phyloP scores from a whole-genome alignment of 2,888 invertebrate genomes.

The Eupsilia transversa region DNA sequence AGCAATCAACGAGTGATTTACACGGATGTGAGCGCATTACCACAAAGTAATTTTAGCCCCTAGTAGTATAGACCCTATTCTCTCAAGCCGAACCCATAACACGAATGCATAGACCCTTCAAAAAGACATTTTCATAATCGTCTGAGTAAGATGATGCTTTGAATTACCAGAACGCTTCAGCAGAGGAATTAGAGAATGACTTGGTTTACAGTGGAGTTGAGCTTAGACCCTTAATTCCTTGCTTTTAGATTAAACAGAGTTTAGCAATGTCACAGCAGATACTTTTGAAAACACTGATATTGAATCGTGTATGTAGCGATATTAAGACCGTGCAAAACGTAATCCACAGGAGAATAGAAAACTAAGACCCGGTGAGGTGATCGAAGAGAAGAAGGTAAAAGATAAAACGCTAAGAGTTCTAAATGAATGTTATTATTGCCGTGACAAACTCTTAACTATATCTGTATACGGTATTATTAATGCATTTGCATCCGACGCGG shows the following conservation, averaged over 20 bases:
- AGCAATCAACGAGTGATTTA: slow-evolving; percentile 68
- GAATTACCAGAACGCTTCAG: slow-evolving; percentile 80
- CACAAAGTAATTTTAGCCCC: slow-evolving; percentile 73
- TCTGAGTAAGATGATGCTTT: slow-evolving; percentile 83
- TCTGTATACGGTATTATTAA: slow-evolving; percentile 84
- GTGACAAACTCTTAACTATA: slow-evolving; percentile 87
- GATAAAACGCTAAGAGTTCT: slow-evolving; percentile 82
- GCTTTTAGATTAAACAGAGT: slow-evolving; percentile 82
- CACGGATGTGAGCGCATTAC: slow-evolving; percentile 68
- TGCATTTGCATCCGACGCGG: slow-evolving; percentile 87
- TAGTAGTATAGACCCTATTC: slow-evolving; percentile 87
- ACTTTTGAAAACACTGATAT: slow-evolving; percentile 75
- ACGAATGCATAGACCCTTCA: slow-evolving; percentile 78
- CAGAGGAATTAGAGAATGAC: slow-evolving; percentile 74
- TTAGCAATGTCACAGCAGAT: slow-evolving; percentile 78
- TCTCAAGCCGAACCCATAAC: slow-evolving; percentile 90
- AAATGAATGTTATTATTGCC: slow-evolving; percentile 89
- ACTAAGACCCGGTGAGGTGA: slow-evolving; percentile 98
- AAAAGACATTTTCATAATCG: slow-evolving; percentile 79
- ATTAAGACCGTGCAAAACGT: slow-evolving; percentile 89
- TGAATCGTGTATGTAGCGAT: slow-evolving; percentile 80
- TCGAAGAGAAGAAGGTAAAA: slow-evolving; percentile 98
- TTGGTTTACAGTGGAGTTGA: slow-evolving; percentile 80
- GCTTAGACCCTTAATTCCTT: slow-evolving; percentile 84
- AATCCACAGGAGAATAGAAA: slow-evolving; percentile 95